Evolutionary conservation across 1,140 invertebrate species (phyloP), one percentile per base, ranked within the genome.

Genomic region (Drosophila nebulosa): DNA sequence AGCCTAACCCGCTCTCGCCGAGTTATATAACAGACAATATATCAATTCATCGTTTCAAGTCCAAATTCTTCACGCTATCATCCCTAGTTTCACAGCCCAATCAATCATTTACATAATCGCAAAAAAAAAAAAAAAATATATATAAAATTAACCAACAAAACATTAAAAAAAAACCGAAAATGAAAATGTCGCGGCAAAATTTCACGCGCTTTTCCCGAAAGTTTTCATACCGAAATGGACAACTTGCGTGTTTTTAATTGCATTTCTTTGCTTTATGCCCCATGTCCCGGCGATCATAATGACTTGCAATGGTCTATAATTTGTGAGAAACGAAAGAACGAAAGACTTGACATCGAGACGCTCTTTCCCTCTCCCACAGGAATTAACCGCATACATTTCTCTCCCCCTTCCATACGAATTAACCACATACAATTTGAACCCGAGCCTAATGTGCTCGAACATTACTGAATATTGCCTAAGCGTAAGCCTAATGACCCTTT

Each of bases 81-180:
- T 57, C 46, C 53, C 61, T 51, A 22, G 10, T 27, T 46, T 57
- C 50, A 4, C 30, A 46, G 4, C 30, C 35, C 32, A 55, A 83
- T 83, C 79, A 83, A 83, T 83, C 79, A 83, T 83, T 83, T 78
- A 83, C 79, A 78, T 81, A 81, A 83, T 81, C 69, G 70, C 64
- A 52, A 51, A 57, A 14, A 14, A 14, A 2, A n/a, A 14, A 36
- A 14, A 12, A 12, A 35, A 1, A 32, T 1, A 3, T 4, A 32
- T 1, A 32, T 4, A 32, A 6, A 6, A 32, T 3, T 61, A 46
- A 57, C 35, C 69, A 71, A 12, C 3, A 35, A n/a, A 39, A 7
- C 14, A 42, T 24, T 1, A 12, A 3, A 32, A 12, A 3, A 42
- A 18, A 16, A 7, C 0, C 14, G 3, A 42, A 42, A 42, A 42